Conservation (phyloP, 2,888 invertebrate genomes). For the Subacronicta megacephala region DNA sequence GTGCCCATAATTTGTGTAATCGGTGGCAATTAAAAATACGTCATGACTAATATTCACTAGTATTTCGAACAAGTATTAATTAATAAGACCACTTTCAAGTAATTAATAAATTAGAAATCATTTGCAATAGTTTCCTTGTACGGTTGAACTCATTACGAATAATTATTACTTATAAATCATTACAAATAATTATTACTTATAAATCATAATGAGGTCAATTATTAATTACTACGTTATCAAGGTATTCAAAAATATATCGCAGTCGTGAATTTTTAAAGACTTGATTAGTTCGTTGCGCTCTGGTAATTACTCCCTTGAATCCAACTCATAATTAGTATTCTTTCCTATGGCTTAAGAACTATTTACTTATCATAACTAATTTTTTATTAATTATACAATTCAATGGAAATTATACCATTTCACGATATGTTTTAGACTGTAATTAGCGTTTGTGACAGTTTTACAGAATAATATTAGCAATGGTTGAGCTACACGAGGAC, state of each 20-base stretch:
- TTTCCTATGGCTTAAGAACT: too few relatives aligned
- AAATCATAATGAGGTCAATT: slow-evolving; percentile 11
- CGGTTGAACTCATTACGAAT: slow-evolving; percentile 3
- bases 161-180: too few relatives aligned
- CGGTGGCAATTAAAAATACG: neutral
- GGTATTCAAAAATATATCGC: neutral
- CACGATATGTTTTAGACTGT: too few relatives aligned
- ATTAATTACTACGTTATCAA: neutral
- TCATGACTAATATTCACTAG: slow-evolving; percentile 15
- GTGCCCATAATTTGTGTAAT: slow-evolving; percentile 17
- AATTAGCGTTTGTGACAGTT: too few relatives aligned
- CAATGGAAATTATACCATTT: too few relatives aligned
- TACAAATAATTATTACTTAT: slow-evolving; percentile 12
- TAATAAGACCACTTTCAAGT: neutral
- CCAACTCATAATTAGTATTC: too few relatives aligned
- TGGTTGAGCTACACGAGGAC: too few relatives aligned
- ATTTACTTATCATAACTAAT: too few relatives aligned
- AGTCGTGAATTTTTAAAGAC: neutral
- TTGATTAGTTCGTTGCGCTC: neutral
- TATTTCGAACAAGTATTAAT: slow-evolving; percentile 9
- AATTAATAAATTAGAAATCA: slow-evolving; percentile 24
- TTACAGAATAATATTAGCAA: too few relatives aligned
- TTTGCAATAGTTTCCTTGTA: slow-evolving; percentile 7
- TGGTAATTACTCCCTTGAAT: too few relatives aligned
- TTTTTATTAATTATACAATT: too few relatives aligned